A percentile compares a stretch with the other conserved stretches of the same genome.
Evolutionary conservation across 1,140 invertebrate species (phyloP).

Genomic region (Oreohelix idahoensis): DNA sequence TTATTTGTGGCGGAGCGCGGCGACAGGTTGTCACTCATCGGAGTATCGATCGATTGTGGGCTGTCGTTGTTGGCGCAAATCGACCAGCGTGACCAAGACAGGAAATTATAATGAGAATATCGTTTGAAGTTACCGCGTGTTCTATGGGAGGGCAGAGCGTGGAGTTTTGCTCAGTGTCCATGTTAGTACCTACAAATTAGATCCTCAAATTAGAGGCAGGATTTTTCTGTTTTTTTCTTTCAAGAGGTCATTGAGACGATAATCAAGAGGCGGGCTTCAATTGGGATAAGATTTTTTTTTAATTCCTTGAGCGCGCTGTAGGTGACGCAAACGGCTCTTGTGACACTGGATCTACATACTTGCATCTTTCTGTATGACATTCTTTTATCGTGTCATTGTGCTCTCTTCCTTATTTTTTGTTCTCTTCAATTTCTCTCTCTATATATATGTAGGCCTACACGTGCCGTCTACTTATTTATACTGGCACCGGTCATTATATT

Average conservation of each 20-base stretch:
- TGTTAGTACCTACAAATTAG: not conserved
- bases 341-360: too few relatives aligned
- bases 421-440: too few relatives aligned
- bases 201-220: not conserved
- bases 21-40: not conserved
- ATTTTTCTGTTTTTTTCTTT: not conserved
- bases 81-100: not conserved
- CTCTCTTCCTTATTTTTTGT: too few relatives aligned
- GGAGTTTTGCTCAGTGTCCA: not conserved
- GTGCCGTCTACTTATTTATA: too few relatives aligned
- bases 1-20: not conserved
- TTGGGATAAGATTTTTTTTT: too few relatives aligned
- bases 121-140: not conserved
- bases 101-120: not conserved
- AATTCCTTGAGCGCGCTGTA: too few relatives aligned
- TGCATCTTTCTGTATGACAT: too few relatives aligned
- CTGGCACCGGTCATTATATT: too few relatives aligned
- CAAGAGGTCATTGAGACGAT: not conserved
- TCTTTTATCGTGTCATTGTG: too few relatives aligned
- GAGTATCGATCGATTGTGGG: conserved; percentile 4
- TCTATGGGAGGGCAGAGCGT: not conserved
- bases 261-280: too few relatives aligned
- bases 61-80: not conserved
- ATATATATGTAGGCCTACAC: too few relatives aligned
- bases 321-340: too few relatives aligned